Base-by-base conservation (phyloP, 2,888 invertebrate species). In the Lomographa bimaculata region DNA sequence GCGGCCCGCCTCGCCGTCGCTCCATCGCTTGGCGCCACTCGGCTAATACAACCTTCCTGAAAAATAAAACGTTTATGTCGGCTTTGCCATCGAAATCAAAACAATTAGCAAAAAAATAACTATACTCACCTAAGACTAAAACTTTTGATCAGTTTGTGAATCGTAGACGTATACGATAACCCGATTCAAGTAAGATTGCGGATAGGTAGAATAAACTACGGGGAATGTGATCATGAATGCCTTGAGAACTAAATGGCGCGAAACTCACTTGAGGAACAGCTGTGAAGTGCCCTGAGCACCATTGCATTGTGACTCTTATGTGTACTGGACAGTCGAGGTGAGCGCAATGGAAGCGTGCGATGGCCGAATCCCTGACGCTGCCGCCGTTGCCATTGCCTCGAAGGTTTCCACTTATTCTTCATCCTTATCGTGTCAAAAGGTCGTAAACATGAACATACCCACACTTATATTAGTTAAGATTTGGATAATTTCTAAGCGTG, bases 361-460 rank as follows among this genome's bases (percentile, higher is more conserved):
- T 86, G 87, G 85, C 86, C 73, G 70, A 79, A 56, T 69, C 74
- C 59, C 62, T 87, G 46, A 80, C 75, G 59, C 78, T 89, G 63
- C 89, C 89, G 56, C 84, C 83, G 53, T 65, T 87, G 64, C 87
- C 86, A 43, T 59, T 57, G 44, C 80, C 80, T 28, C 72, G 81
- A 64, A 71, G 76, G 53, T 79, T 76, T 45, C 77, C 78, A 26
- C 50, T 86, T 8, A 68, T 65, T 41, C 67, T 82, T 43, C 85
- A 87, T 63, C 89, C 87, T 12, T 87, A 82, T 68, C 72, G 71
- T 64, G 43, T 76, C 61, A 81, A 76, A 79, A 86, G 87, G 86
- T 85, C 67, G 63, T 54, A 61, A 47, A 23, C 7, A 18, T 29
- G 26, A 19, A 4, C 33, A 25, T 29, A 20, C 4, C 16, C 5